Evolutionary conservation across 1,140 invertebrate species (phyloP).

Genomic region (Lordiphosa stackelbergi): DNA sequence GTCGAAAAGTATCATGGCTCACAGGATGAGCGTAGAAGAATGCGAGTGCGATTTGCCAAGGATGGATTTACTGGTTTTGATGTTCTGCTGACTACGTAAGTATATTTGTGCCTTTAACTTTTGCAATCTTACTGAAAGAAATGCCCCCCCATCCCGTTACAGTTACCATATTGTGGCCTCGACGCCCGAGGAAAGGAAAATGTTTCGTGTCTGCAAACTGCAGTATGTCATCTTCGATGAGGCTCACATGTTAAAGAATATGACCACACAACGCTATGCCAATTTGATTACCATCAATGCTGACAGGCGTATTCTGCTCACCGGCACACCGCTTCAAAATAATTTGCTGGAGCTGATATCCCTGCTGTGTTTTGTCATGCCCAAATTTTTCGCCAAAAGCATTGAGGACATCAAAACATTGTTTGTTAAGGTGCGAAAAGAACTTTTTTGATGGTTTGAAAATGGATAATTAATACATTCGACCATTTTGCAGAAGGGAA

Average conservation of each 20-base stretch:
- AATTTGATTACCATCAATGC: slow-evolving; percentile 93
- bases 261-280: slow-evolving; percentile 93
- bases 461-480: not conserved
- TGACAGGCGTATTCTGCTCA: slow-evolving; percentile 88
- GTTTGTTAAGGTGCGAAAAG: slow-evolving; percentile 82
- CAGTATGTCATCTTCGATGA: slow-evolving; percentile 98
- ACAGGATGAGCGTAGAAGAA: slow-evolving; percentile 87
- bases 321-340: slow-evolving; percentile 96
- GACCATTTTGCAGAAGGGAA: slow-evolving; percentile 60
- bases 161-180: slow-evolving; percentile 87
- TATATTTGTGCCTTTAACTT: not conserved
- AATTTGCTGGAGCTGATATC: slow-evolving; percentile 97
- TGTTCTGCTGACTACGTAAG: slow-evolving; percentile 89
- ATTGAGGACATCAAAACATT: slow-evolving; percentile 91
- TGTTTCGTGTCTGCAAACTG: slow-evolving; percentile 92
- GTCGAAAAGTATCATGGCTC: slow-evolving; percentile 93
- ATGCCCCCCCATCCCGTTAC: not conserved
- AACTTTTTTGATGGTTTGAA: too few relatives aligned
- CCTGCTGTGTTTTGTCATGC: slow-evolving; percentile 96
- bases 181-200: slow-evolving; percentile 90
- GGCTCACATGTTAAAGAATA: slow-evolving; percentile 98
- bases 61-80: slow-evolving; percentile 87
- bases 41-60: slow-evolving; percentile 87
- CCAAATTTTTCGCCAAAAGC: slow-evolving; percentile 93
- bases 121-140: too few relatives aligned